Evolutionary conservation across 37 sponge, comb jelly and placozoan species (phyloP).

Genomic region (Halichondria panicea): DNA sequence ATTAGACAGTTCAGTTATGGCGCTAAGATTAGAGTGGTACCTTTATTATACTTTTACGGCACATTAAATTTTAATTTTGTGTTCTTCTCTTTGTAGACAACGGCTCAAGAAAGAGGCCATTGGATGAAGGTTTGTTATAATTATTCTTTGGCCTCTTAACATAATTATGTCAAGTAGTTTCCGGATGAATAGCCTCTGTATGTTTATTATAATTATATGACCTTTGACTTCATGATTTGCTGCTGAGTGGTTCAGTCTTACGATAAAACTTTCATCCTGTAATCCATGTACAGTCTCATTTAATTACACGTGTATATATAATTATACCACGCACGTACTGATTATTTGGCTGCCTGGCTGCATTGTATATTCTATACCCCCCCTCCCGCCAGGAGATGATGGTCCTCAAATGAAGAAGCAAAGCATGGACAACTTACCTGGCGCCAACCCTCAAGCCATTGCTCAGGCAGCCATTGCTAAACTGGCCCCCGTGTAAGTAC

Average conservation of each 20-base stretch:
- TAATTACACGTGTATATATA: not conserved
- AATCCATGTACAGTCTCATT: no score
- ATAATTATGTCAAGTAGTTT: no score
- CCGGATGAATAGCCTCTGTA: no score
- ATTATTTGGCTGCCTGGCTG: not conserved
- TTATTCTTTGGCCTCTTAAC: not conserved
- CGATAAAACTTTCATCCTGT: no score
- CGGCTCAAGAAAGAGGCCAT: slow-evolving; percentile 55
- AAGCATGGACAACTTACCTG: not conserved
- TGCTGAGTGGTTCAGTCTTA: no score
- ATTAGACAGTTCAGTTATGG: no score
- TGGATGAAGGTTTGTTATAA: slow-evolving; percentile 45
- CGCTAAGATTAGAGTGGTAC: no score
- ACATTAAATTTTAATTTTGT: not conserved
- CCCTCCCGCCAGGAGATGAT: slow-evolving; percentile 36
- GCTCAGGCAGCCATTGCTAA: slow-evolving; percentile 81
- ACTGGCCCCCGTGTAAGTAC: slow-evolving; percentile 8
- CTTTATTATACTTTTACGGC: no score
- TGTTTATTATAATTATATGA: no score
- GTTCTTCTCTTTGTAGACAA: slow-evolving; percentile 14
- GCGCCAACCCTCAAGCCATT: slow-evolving; percentile 48
- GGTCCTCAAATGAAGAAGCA: slow-evolving; percentile 60
- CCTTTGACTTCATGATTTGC: no score
- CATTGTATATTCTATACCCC: not conserved
- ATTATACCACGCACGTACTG: no score